Evolutionary conservation across 1,140 invertebrate genomes (phyloP).

Genomic region (Zeugodacus cucurbitae): DNA sequence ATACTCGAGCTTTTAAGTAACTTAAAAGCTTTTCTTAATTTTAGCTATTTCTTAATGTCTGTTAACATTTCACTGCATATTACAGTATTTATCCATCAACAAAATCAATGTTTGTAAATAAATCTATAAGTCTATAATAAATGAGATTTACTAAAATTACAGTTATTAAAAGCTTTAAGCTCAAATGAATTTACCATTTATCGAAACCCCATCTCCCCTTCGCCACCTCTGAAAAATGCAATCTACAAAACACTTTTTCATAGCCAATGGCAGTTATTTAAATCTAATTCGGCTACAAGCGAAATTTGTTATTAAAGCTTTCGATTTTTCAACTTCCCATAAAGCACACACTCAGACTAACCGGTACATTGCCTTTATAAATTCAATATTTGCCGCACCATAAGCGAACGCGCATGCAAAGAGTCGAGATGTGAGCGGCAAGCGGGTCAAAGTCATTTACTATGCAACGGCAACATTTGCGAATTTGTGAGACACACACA

Average conservation of each 20-base stretch:
- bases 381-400: neutral
- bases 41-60: too few species aligned
- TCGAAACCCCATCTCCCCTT: neutral
- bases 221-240: neutral
- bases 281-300: neutral
- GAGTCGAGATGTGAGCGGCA: neutral
- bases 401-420: neutral
- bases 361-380: neutral
- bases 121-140: too few species aligned
- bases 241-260: neutral
- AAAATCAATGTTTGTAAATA: too few species aligned
- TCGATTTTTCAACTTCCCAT: neutral
- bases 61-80: too few species aligned
- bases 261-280: neutral
- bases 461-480: neutral
- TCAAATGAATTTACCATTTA: neutral
- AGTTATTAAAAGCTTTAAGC: neutral
- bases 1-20: too few species aligned
- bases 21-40: too few species aligned
- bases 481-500: neutral
- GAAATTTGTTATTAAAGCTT: neutral
- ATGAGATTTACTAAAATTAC: too few species aligned
- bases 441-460: neutral
- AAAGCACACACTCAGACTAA: neutral
- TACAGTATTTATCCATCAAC: too few species aligned